Percentiles rank a stretch among this genome's conserved stretches.
Evolutionary conservation across 2,113 vertebrate genomes (phyloP).

Genomic region (Ptychochromis oligacanthus): DNA sequence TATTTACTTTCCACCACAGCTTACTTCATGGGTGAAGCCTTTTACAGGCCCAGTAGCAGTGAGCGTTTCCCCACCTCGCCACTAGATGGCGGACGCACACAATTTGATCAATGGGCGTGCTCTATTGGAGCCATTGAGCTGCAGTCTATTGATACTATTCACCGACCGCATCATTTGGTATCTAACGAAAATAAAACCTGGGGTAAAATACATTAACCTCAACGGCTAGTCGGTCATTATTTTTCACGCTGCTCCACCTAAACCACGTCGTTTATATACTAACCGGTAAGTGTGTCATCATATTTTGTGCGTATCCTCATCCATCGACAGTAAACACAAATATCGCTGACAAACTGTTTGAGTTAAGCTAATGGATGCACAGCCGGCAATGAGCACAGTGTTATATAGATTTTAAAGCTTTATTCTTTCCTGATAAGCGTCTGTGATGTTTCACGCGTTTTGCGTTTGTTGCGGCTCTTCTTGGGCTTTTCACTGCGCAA

Average conservation of each 20-base stretch:
- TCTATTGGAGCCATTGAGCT: background rate
- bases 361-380: background rate
- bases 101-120: background rate
- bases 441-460: fast-evolving
- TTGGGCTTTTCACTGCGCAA: conserved; percentile 29
- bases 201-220: background rate
- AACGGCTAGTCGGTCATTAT: background rate
- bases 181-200: background rate
- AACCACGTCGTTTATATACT: background rate
- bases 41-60: background rate
- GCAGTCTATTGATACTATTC: background rate
- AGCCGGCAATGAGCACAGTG: fast-evolving
- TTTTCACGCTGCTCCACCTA: background rate
- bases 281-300: conserved; percentile 21
- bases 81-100: conserved; percentile 27
- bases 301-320: background rate
- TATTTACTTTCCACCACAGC: background rate
- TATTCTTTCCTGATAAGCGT: background rate
- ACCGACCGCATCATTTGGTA: background rate
- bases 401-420: background rate
- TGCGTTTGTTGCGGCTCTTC: background rate
- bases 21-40: background rate
- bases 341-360: background rate
- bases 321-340: background rate
- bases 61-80: conserved; percentile 34